Evolutionary conservation across 2,797 vertebrate genomes (phyloP).

Genomic region (Brachymystax lenok): DNA sequence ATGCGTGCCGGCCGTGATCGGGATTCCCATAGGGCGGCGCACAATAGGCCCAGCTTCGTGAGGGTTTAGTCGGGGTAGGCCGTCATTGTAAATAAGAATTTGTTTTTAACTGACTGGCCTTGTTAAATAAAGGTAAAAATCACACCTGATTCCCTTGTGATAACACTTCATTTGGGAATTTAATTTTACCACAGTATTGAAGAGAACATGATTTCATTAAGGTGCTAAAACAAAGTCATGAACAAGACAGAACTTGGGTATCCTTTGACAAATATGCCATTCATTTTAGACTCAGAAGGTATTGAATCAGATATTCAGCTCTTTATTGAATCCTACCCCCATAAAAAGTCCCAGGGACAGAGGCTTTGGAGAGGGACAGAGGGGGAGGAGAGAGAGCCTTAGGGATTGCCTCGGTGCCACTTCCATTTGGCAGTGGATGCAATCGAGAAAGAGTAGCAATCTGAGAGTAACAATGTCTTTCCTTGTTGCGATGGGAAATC

Average conservation of each 20-base stretch:
- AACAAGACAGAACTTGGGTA: not conserved
- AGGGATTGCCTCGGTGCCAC: conserved; percentile 20
- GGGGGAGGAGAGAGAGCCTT: not conserved
- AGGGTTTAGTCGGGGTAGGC: too few relatives aligned
- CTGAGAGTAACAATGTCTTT: conserved; percentile 57
- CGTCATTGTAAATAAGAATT: too few relatives aligned
- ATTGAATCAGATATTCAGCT: not conserved
- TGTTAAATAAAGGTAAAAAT: not conserved
- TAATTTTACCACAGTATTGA: not conserved
- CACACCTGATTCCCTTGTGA: not conserved
- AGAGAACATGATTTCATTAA: not conserved
- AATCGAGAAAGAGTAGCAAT: conserved; percentile 39
- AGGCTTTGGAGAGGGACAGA: not conserved
- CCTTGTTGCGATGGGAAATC: conserved; percentile 49
- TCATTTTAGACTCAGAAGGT: not conserved
- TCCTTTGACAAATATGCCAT: not conserved
- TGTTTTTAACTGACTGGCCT: too few relatives aligned
- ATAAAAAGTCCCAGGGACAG: not conserved
- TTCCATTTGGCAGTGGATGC: conserved; percentile 49
- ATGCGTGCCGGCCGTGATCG: not conserved
- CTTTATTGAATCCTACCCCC: not conserved
- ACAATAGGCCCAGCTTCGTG: too few relatives aligned
- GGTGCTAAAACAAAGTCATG: not conserved
- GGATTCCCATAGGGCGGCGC: too few relatives aligned
- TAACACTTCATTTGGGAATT: not conserved